These are phyloP conservation scores for Danaus chrysippus DNA, from an alignment of 2,888 invertebrate genomes.

Conservation along the genomic window DNA sequence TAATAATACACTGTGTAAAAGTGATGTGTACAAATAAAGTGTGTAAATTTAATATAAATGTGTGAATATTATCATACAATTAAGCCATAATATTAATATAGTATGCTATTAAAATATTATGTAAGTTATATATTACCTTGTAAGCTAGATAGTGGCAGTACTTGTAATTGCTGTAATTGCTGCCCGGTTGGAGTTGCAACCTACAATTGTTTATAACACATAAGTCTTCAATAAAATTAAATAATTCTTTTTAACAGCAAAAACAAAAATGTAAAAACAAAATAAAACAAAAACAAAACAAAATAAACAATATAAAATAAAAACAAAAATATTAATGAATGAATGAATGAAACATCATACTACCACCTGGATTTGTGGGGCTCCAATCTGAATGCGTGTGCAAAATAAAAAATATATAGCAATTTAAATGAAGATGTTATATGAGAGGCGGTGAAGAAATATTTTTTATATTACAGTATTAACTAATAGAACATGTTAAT, in stretches of 20 bases:
- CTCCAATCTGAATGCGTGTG: constrained; percentile 68
- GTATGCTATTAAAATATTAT: background rate
- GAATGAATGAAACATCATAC: constrained; percentile 39
- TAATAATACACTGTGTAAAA: no score
- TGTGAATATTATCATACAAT: no score
- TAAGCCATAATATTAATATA: no score
- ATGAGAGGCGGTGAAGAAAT: background rate
- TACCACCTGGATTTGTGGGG: constrained; percentile 73
- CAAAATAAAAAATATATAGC: constrained; percentile 27
- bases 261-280: background rate
- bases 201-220: constrained; percentile 49
- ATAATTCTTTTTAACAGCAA: background rate
- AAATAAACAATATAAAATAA: no score
- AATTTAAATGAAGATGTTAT: constrained; percentile 21
- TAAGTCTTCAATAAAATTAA: no score
- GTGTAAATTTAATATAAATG: no score
- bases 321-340: constrained; percentile 1
- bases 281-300: no score
- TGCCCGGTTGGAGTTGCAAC: constrained; percentile 81
- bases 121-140: constrained; percentile 57
- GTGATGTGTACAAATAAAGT: no score
- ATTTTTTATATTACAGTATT: no score
- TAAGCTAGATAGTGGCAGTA: constrained; percentile 84
- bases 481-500: no score
- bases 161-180: constrained; percentile 85